Conservation (phyloP, 2,797 vertebrate genomes). For the Poecilia wingei region DNA sequence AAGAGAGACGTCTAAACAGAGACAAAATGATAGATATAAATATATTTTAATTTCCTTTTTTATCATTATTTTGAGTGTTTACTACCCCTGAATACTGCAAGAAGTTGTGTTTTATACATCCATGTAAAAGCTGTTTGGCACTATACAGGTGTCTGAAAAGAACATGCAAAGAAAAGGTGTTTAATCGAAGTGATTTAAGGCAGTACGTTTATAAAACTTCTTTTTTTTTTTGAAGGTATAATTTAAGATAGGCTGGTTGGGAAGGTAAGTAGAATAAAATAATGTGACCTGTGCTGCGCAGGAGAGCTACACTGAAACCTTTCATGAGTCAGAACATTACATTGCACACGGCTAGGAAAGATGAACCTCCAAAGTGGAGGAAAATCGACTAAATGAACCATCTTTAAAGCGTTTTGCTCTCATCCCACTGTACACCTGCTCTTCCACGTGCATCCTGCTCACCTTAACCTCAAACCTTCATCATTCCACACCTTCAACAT, state of each 20-base stretch:
- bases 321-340: slow-evolving; percentile 52
- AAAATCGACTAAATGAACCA: slow-evolving; percentile 40
- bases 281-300: slow-evolving; percentile 57
- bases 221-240: slow-evolving; percentile 69
- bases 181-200: slow-evolving; percentile 70
- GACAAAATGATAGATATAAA: slow-evolving; percentile 66
- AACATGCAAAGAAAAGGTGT: slow-evolving; percentile 67
- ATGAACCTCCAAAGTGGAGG: slow-evolving; percentile 43
- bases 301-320: slow-evolving; percentile 50
- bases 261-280: slow-evolving; percentile 73
- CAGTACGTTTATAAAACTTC: slow-evolving; percentile 68
- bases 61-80: slow-evolving; percentile 23
- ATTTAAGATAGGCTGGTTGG: slow-evolving; percentile 61
- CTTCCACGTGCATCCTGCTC: not conserved
- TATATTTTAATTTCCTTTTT: slow-evolving; percentile 43
- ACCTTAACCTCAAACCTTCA: slow-evolving; percentile 19
- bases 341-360: slow-evolving; percentile 43
- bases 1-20: slow-evolving; percentile 53
- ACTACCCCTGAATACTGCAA: slow-evolving; percentile 32
- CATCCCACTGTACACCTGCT: slow-evolving; percentile 32
- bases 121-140: slow-evolving; percentile 59
- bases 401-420: slow-evolving; percentile 28
- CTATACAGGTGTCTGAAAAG: slow-evolving; percentile 66
- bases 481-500: not conserved
- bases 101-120: slow-evolving; percentile 45